A percentile compares a stretch with the other conserved stretches of the same genome.
These are phyloP conservation scores for Balaenoptera acutorostrata DNA, from an alignment of 2,113 vertebrate genomes.

Conservation along the genomic window DNA sequence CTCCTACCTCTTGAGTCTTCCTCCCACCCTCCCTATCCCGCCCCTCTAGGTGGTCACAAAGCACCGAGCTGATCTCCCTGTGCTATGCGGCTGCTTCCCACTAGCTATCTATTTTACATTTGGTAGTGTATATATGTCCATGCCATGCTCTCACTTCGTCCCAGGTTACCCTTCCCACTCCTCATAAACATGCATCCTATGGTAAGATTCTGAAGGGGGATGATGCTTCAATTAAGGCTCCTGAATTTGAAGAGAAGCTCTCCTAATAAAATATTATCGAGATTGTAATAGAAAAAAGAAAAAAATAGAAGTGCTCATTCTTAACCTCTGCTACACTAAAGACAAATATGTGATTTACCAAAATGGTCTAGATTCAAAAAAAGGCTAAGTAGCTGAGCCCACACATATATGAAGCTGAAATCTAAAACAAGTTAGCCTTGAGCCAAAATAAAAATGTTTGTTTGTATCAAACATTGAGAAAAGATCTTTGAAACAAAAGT, in stretches of 20 bases:
- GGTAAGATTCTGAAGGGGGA: neutral
- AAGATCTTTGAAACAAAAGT: conserved; percentile 6
- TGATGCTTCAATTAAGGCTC: neutral
- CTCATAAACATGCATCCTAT: neutral
- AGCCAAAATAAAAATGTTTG: neutral
- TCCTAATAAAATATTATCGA: neutral
- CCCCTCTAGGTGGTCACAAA: no score
- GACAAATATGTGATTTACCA: neutral
- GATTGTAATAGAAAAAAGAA: neutral
- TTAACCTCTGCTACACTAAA: neutral
- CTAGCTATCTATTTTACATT: no score
- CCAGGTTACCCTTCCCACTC: no score
- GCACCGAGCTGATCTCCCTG: no score
- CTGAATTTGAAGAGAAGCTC: neutral
- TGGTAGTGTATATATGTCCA: no score
- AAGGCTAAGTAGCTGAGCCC: neutral
- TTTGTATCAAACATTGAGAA: neutral
- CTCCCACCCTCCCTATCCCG: no score
- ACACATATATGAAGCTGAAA: neutral
- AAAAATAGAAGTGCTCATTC: neutral
- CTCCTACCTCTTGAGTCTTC: no score
- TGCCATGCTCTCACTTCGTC: no score
- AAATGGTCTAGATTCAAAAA: neutral
- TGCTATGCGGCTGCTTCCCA: no score
- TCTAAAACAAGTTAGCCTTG: neutral